Base-by-base conservation (phyloP, 2,888 invertebrate genomes). In the Spialia ferax region DNA sequence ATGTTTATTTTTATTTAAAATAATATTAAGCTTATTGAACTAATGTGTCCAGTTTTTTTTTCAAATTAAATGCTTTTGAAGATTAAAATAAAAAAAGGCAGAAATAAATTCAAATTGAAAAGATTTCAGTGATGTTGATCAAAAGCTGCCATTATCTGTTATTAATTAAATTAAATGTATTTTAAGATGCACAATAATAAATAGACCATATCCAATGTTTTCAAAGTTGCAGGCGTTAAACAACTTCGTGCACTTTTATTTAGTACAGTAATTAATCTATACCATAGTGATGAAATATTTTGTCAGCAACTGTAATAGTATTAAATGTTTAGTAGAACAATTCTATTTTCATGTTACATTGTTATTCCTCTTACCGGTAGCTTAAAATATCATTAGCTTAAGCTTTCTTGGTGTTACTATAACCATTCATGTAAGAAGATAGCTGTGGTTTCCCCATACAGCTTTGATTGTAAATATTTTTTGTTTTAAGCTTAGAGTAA, bases 381-480 rank as follows among this genome's bases (percentile, higher is more conserved):
- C 26, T 38, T 15, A 29, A 32, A 23, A 50, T 64, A 50, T 64
- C 18, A 57, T 29, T 63, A 55, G 7, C 35, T 11, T 64, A 50
- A 50, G 23, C 29, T 48, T 57, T 20, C 48, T 18, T 48, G 45
- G 23, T 50, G 48, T 64, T 42, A 26, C 26, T 54, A 29, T 29
- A 23, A 20, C n/a, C 8, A 54, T 10, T 15, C 8, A 29, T 29
- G 8, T 22, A 35, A 18, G 20, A 48, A 29, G 22, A 35, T 10
- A 22, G 48, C 7, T 59, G 52, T 52, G 2, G 50, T 42, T 42
- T 52, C 26, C 18, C 59, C 50, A 6, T 52, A 52, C 59, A 38
- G 59, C 65, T 52, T 57, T 50, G 42, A 52, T 38, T 65, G 65
- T 65, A 65, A 38, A 57, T 63, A 68, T 63, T 38, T 63, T 68